Evolutionary conservation across 2,113 vertebrate genomes (phyloP), one percentile per base, ranked within the genome.

Genomic region (Electrona antarctica): DNA sequence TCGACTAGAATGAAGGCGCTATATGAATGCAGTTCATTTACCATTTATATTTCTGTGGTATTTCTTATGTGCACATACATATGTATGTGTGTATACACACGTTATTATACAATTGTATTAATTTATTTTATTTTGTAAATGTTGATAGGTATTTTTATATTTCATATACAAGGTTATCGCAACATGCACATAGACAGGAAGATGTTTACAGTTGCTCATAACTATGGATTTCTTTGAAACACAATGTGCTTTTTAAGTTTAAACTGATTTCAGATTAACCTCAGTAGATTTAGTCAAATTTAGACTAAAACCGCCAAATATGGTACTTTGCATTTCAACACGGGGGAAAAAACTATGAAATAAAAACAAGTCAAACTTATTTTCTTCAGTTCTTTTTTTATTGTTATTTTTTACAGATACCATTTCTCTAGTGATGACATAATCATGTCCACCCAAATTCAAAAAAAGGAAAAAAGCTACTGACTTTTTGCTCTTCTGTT

Each of bases 161-260:
- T 84, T 72, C 51, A 77, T 74, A 63, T 77, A 72, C 61, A 75
- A 33, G 79, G 78, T 84, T 80, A 65, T 21, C 80, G 86, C 85
- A 87, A 88, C 84, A 83, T 89, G 91, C 88, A 88, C 91, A 89
- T 78, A 13, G n/a, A 57, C 54, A 69, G 58, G 80, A 74, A 78
- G 71, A 86, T 87, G 91, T 92, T 92, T 91, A 92, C 89, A 90
- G 84, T 92, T 88, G 85, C 85, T 83, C 78, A 72, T 64, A 77
- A 80, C 74, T 76, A 71, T 77, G 73, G 82, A 73, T 85, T 69
- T 74, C 52, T 87, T 87, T 75, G 62, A 72, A 73, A 83, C 60
- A 86, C 75, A 50, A 69, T 81, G 74, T 88, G 64, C 76, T 84
- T 87, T 58, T 67, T 55, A 73, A 75, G 54, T 83, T 67, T 76